These are phyloP conservation scores for Recurvirostra avosetta DNA, from an alignment of 2,113 vertebrate species.

Conservation along the genomic window DNA sequence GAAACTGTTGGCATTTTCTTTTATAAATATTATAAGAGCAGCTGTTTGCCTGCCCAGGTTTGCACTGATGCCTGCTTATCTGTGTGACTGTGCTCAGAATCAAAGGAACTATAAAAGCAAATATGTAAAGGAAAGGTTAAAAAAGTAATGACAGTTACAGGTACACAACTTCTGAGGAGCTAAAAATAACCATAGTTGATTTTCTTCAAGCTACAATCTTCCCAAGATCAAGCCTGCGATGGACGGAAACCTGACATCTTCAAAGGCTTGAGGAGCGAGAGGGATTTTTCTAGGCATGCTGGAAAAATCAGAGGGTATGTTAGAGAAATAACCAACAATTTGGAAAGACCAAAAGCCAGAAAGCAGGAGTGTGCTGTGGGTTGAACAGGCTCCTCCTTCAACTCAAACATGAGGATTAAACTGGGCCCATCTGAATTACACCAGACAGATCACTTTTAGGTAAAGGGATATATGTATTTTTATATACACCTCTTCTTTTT, in stretches of 20 bases:
- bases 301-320: neutral
- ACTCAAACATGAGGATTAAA: neutral
- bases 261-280: neutral
- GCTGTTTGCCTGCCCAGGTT: neutral
- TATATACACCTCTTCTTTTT: neutral
- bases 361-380: neutral
- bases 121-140: neutral
- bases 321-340: neutral
- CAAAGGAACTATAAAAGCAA: neutral
- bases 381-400: neutral
- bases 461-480: neutral
- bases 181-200: neutral
- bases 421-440: neutral
- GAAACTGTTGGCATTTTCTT: neutral
- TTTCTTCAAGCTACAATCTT: neutral
- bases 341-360: neutral
- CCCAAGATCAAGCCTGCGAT: neutral
- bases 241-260: neutral
- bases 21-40: neutral
- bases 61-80: neutral
- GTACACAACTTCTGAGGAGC: neutral
- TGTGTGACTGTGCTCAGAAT: neutral
- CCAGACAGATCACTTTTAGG: neutral
- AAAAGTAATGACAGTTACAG: neutral
- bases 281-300: neutral